These are phyloP conservation scores for Verasper variegatus DNA, from an alignment of 2,113 vertebrate species.

Conservation along the genomic window DNA sequence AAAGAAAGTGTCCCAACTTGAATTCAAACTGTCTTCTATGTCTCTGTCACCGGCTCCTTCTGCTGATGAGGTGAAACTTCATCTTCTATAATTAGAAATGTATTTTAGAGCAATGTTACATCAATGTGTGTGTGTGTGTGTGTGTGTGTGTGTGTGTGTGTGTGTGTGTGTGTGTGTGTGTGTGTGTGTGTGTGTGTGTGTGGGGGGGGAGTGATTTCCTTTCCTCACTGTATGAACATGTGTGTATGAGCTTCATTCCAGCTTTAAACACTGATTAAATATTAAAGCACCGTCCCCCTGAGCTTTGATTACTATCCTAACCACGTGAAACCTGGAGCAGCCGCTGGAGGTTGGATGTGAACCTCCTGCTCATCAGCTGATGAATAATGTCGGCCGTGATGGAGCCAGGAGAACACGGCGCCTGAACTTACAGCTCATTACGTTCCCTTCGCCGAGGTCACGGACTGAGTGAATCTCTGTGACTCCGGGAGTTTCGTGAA, in stretches of 20 bases:
- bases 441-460: slow-evolving; percentile 33
- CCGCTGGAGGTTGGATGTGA: not conserved
- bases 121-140: not conserved
- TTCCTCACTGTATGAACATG: too few relatives aligned
- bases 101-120: too few relatives aligned
- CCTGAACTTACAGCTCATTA: slow-evolving; percentile 38
- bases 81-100: too few relatives aligned
- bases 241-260: not conserved
- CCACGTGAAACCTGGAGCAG: slow-evolving; percentile 14
- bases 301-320: slow-evolving; percentile 11
- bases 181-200: not conserved
- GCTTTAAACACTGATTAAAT: slow-evolving; percentile 36
- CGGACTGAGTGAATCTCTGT: slow-evolving; percentile 35
- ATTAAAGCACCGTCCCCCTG: slow-evolving; percentile 13
- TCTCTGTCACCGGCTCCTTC: too few relatives aligned
- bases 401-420: slow-evolving; percentile 11
- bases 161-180: not conserved
- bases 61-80: too few relatives aligned
- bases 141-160: not conserved
- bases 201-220: not conserved
- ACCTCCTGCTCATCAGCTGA: not conserved
- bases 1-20: too few relatives aligned
- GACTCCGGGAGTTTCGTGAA: slow-evolving; percentile 34
- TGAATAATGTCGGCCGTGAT: slow-evolving; percentile 16
- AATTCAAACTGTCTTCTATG: too few relatives aligned